Base-by-base conservation (phyloP, 1,140 invertebrate species). In the Drosophila albomicans region DNA sequence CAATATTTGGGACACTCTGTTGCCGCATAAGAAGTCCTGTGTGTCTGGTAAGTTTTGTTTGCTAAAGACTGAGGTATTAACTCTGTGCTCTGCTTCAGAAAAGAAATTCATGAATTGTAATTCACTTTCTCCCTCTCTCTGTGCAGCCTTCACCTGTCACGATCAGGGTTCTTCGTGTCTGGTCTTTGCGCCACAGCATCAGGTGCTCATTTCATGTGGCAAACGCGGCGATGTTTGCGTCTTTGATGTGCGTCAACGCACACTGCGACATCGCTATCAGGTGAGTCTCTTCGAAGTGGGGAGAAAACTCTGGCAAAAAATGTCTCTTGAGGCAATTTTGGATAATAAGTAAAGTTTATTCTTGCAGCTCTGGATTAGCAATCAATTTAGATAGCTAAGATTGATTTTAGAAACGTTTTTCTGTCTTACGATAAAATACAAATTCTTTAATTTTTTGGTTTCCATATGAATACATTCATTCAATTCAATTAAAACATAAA, bases 1-100 rank as follows among this genome's bases (percentile, higher is more conserved):
- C n/a, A 98, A 97, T 54, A 95, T 99, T 64, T 99, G 99, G 99
- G 99, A 99, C 92, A 99, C 99, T 1, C 94, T 99, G 54, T 95
- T 99, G 93, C 99, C 99, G 5, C 96, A 97, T 82, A 97, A 97
- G 85, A 99, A 99, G 94, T 96, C 98, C 46, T 94, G 98, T 76
- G 96, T 99, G 56, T 96, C 97, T 93, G 95, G 96, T 96, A 92
- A 94, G 93, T 74, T 13, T 1, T 11, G 16, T 7, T 7, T 48
- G 1, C 51, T 15, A 43, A 25, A 25, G 59, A 3, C 3, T 46
- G 15, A 20, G 2, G 20, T 16, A 5, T 35, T 35, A 8, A 35
- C 5, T 35, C 35, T 3, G 35, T 25, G 7, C 8, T 3, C 6
- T 35, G 0, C 8, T 10, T 35, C 35, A 35, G 35, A 35, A 35